Evolutionary conservation across 2,797 vertebrate genomes (phyloP), one percentile per base, ranked within the genome.

Genomic region (Chelon labrosus): DNA sequence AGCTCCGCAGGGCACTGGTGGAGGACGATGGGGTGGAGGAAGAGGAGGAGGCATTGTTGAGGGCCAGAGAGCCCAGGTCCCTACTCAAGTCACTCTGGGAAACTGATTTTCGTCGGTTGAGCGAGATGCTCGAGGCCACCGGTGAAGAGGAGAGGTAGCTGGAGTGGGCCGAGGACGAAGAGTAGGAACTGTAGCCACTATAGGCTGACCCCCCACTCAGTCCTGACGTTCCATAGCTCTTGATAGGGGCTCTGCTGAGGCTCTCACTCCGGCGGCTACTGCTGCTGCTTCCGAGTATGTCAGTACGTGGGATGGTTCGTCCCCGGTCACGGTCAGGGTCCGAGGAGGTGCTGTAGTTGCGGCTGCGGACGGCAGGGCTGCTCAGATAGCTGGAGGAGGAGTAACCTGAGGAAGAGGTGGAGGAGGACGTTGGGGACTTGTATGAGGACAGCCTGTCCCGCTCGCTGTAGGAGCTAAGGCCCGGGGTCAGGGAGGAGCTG

Each of bases 71-170:
- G 3, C 96, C 95, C 69, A 99, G 91, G 79, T 98, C 97, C 65
- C 90, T 93, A 8, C 94, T 95, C 93, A 99, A 86, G 91, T 99
- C 98, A 1, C 94, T 97, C 83, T 99, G 98, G 90, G 97, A 98
- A 75, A 94, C 92, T 1, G 97, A 98, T 85, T 96, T 98, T 63
- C 94, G 96, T 39, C 96, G 95, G 85, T 73, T 95, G 65, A 98
- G 94, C 0, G 89, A 92, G 79, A 92, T 81, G 75, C 89, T 89
- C 67, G 93, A 94, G 90, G 71, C 64, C 70, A 84, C 37, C 31
- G 94, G 81, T 77, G 91, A 90, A 65, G 91, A 91, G 44, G 95
- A 90, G 92, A 96, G 92, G 92, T 97, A 97, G 93, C 94, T 93
- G 47, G 92, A 71, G 73, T 90, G 89, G 88, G 92, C 84, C 52